These are phyloP conservation scores for Piprites chloris DNA, from an alignment of 2,113 vertebrate species.

Conservation along the genomic window DNA sequence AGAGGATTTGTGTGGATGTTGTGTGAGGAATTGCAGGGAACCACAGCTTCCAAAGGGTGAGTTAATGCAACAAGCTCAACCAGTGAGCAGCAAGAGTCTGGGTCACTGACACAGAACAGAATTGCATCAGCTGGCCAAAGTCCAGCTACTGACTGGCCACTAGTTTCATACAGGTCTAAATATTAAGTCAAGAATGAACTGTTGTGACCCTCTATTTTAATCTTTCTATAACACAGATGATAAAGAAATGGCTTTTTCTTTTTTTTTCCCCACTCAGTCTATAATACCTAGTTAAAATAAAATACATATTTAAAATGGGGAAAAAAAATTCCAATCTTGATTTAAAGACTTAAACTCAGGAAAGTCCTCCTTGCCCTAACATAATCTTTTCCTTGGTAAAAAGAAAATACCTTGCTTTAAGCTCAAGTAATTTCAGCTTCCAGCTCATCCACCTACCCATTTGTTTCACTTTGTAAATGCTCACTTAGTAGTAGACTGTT, in stretches of 20 bases:
- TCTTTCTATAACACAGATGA: not conserved
- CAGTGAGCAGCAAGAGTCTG: not conserved
- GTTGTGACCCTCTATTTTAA: not conserved
- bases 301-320: not conserved
- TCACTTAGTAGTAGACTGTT: not conserved
- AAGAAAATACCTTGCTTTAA: not conserved
- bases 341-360: not conserved
- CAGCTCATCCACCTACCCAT: not conserved
- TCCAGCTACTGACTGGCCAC: not conserved
- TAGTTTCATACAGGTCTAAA: not conserved
- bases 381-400: not conserved
- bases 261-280: not conserved
- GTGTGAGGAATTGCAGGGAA: not conserved
- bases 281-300: not conserved
- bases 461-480: not conserved
- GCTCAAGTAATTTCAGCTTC: not conserved
- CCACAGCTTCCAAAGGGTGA: fast-evolving
- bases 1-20: not conserved
- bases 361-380: not conserved
- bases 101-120: not conserved
- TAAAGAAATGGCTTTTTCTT: not conserved
- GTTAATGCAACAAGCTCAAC: fast-evolving
- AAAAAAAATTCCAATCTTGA: not conserved
- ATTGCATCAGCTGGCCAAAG: not conserved
- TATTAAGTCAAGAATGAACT: not conserved